Evolutionary conservation across 1,140 invertebrate genomes (phyloP).

Genomic region (Cydia splendana): DNA sequence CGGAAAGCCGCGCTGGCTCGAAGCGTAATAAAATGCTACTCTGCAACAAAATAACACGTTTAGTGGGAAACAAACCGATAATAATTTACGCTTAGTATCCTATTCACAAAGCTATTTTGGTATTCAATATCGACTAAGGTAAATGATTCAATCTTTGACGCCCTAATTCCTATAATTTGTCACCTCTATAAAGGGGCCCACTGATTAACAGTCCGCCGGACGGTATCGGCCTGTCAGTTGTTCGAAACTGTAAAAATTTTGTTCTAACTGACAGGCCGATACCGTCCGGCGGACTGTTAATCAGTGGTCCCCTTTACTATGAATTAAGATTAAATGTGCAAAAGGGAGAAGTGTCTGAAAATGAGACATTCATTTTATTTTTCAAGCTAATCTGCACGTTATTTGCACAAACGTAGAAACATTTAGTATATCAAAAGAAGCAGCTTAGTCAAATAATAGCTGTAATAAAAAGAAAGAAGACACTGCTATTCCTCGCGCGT

Average conservation of each 20-base stretch:
- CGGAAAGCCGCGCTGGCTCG: conserved; percentile 41
- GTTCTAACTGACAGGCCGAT: too few species aligned
- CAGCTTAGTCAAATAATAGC: conserved; percentile 1
- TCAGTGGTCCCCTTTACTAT: too few species aligned
- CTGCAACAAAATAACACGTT: conserved; percentile 54
- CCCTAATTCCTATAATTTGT: too few species aligned
- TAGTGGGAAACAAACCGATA: conserved; percentile 42
- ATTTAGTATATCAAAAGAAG: neutral
- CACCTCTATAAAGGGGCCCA: too few species aligned
- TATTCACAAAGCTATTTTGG: neutral
- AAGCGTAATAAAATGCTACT: conserved; percentile 53
- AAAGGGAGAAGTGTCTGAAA: neutral
- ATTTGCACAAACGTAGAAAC: neutral
- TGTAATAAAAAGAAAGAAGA: conserved; percentile 18
- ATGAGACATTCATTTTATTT: neutral
- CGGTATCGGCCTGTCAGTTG: too few species aligned
- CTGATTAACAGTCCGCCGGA: too few species aligned
- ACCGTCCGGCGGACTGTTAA: too few species aligned
- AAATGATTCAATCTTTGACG: neutral
- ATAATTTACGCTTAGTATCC: conserved; percentile 26
- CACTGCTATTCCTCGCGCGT: neutral
- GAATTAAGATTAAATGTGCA: too few species aligned
- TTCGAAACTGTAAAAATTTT: too few species aligned
- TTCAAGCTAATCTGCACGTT: neutral
- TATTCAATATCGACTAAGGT: neutral